phyloP scores from a whole-genome alignment of 2,888 invertebrate species.

The Lochmaea crataegi region DNA sequence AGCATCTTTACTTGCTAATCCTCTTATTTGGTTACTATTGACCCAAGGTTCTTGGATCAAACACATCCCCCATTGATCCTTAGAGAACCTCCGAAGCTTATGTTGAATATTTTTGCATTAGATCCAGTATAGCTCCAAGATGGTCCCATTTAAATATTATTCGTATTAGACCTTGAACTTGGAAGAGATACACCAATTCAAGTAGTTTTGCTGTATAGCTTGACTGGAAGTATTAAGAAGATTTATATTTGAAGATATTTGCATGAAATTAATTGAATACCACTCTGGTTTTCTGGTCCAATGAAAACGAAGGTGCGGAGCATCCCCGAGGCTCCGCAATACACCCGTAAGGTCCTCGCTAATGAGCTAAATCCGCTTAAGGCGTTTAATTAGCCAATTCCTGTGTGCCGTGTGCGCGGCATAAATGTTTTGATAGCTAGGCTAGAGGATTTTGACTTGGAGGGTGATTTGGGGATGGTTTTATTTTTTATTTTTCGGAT shows the following conservation, averaged over 20 bases:
- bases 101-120: too few relatives aligned
- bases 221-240: too few relatives aligned
- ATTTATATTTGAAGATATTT: background rate
- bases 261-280: background rate
- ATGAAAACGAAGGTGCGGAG: background rate
- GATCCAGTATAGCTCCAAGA: too few relatives aligned
- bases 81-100: too few relatives aligned
- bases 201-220: too few relatives aligned
- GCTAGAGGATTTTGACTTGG: background rate
- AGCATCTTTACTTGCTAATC: too few relatives aligned
- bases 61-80: too few relatives aligned
- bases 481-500: background rate
- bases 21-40: too few relatives aligned
- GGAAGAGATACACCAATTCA: too few relatives aligned
- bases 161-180: too few relatives aligned
- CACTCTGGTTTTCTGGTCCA: background rate
- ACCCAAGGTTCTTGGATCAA: too few relatives aligned
- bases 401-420: slow-evolving; percentile 1
- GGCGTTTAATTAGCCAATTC: slow-evolving; percentile 26
- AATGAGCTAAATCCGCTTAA: slow-evolving; percentile 33
- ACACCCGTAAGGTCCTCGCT: slow-evolving; percentile 6
- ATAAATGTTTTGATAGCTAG: slow-evolving; percentile 29
- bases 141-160: too few relatives aligned
- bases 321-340: background rate
- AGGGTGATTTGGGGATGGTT: background rate